These are phyloP conservation scores for Drosophila rubida DNA, from an alignment of 2,888 invertebrate genomes.

Conservation along the genomic window DNA sequence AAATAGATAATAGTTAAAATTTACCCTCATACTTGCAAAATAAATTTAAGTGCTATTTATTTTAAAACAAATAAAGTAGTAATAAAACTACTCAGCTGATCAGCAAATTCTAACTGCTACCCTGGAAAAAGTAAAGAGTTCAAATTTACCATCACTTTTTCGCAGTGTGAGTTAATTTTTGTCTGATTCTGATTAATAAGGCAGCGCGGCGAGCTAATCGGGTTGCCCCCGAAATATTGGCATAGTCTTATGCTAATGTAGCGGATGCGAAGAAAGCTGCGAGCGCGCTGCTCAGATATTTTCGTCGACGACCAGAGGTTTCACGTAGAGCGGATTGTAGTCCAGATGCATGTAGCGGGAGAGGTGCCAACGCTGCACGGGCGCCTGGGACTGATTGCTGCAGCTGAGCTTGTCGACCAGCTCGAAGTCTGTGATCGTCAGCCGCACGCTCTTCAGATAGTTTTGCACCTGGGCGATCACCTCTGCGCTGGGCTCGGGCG, in stretches of 20 bases:
- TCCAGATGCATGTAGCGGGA: constrained; percentile 51
- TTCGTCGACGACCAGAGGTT: constrained; percentile 47
- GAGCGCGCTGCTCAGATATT: constrained; percentile 36
- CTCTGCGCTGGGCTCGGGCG: constrained; percentile 4
- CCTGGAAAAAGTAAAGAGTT: too few relatives aligned
- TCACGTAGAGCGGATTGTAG: constrained; percentile 56
- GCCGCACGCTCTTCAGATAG: constrained; percentile 38
- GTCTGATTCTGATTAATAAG: constrained; percentile 51
- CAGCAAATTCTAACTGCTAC: too few relatives aligned
- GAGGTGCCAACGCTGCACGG: constrained; percentile 55
- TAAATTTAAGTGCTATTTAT: too few relatives aligned
- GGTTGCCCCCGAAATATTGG: constrained; percentile 42
- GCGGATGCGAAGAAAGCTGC: constrained; percentile 61
- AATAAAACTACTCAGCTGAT: too few relatives aligned
- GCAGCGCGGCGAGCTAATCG: constrained; percentile 53
- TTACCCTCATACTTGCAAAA: too few relatives aligned
- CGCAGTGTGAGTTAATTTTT: constrained; percentile 29
- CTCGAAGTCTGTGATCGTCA: constrained; percentile 19
- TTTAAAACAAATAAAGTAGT: too few relatives aligned
- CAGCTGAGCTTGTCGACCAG: constrained; percentile 27
- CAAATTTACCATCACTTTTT: too few relatives aligned
- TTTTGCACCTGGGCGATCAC: constrained; percentile 23
- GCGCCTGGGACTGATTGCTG: constrained; percentile 8
- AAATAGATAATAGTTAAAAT: too few relatives aligned
- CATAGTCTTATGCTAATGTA: constrained; percentile 66